Evolutionary conservation across 2,888 invertebrate genomes (phyloP).

Genomic region (Hemicrepidius hirtus): DNA sequence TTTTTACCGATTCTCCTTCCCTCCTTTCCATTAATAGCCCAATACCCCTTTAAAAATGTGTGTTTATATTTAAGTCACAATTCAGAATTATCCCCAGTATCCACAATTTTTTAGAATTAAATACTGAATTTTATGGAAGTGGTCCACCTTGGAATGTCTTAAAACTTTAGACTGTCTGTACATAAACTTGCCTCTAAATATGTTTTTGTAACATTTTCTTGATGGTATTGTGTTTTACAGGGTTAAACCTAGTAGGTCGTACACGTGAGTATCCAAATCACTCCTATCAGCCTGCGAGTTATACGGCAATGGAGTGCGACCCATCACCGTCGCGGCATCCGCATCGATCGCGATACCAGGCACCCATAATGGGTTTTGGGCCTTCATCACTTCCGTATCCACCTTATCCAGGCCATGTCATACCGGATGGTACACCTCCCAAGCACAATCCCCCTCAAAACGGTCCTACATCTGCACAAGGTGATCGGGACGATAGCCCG

Average conservation of each 20-base stretch:
- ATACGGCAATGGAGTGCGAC: slow-evolving; percentile 86
- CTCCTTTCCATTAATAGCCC: no score
- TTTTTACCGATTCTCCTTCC: no score
- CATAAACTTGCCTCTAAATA: no score
- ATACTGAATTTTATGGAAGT: no score
- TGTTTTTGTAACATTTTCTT: no score
- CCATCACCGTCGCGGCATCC: slow-evolving; percentile 75
- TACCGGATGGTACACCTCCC: slow-evolving; percentile 63
- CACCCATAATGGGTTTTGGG: slow-evolving; percentile 71
- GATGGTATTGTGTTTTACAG: slow-evolving; percentile 62
- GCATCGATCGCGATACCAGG: slow-evolving; percentile 65
- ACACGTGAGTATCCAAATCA: slow-evolving; percentile 65
- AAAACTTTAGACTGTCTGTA: no score
- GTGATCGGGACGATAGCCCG: slow-evolving; percentile 82
- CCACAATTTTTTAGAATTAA: no score
- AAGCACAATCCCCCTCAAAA: slow-evolving; percentile 60
- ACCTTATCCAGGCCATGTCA: slow-evolving; percentile 70
- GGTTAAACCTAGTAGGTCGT: slow-evolving; percentile 72
- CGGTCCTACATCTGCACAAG: slow-evolving; percentile 65
- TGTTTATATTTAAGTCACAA: no score
- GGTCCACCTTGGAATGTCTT: no score
- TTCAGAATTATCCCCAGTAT: no score
- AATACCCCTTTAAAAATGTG: no score
- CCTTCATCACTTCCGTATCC: slow-evolving; percentile 69
- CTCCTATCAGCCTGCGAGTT: slow-evolving; percentile 62